A percentile compares a stretch with the other conserved stretches of the same genome.
Evolutionary conservation across 2,888 invertebrate genomes (phyloP).

Genomic region (Cactoblastis cactorum): DNA sequence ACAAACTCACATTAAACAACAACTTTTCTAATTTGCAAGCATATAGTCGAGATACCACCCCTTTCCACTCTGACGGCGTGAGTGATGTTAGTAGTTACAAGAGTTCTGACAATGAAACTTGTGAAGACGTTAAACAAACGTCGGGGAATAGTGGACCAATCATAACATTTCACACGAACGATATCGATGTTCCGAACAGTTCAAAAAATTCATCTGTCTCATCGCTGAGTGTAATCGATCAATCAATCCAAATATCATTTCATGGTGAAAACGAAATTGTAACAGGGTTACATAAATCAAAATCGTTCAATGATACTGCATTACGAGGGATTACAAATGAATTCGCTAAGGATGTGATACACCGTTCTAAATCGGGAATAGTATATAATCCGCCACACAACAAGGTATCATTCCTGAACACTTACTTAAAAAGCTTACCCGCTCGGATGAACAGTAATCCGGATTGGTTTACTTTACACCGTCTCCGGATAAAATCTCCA

Average conservation of each 20-base stretch:
- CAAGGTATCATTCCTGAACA: slow-evolving; percentile 72
- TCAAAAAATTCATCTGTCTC: slow-evolving; percentile 38
- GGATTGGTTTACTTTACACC: slow-evolving; percentile 61
- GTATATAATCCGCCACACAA: slow-evolving; percentile 61
- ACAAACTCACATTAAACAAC: slow-evolving; percentile 53
- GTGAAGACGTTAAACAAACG: slow-evolving; percentile 42
- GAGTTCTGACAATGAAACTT: slow-evolving; percentile 74
- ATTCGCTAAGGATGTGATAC: slow-evolving; percentile 36
- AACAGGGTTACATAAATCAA: slow-evolving; percentile 57
- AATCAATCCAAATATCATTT: slow-evolving; percentile 34
- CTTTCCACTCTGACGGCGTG: slow-evolving; percentile 55
- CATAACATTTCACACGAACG: slow-evolving; percentile 30
- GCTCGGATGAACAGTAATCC: slow-evolving; percentile 60
- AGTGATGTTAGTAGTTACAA: slow-evolving; percentile 75
- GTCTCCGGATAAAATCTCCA: slow-evolving; percentile 45
- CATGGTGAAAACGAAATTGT: slow-evolving; percentile 44
- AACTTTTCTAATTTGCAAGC: slow-evolving; percentile 49
- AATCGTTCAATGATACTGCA: slow-evolving; percentile 57
- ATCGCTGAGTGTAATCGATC: slow-evolving; percentile 41
- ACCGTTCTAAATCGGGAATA: slow-evolving; percentile 62
- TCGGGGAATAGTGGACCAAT: slow-evolving; percentile 30
- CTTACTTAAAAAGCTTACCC: slow-evolving; percentile 74
- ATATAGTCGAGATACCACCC: slow-evolving; percentile 58
- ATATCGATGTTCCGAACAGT: slow-evolving; percentile 29
- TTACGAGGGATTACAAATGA: slow-evolving; percentile 38